Evolutionary conservation across 2,888 invertebrate genomes (phyloP).

Genomic region (Cabera pusaria): DNA sequence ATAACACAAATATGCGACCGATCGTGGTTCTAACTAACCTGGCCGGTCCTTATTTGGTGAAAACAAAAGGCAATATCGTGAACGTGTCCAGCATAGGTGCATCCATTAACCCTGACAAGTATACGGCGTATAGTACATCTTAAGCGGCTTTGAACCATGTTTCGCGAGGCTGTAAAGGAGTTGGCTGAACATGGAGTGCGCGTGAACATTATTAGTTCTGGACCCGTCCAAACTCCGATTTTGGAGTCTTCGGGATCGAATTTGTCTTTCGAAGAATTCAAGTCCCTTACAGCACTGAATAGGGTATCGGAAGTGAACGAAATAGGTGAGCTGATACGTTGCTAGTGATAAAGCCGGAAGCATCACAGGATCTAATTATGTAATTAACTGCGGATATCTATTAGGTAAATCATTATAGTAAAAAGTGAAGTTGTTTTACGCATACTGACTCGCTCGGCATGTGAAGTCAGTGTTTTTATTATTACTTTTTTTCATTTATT

Average conservation of each 20-base stretch:
- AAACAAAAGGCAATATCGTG: slow-evolving; percentile 40
- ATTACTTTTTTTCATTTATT: too few species aligned
- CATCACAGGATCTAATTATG: too few species aligned
- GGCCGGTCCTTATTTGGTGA: slow-evolving; percentile 29
- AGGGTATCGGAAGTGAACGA: slow-evolving; percentile 23
- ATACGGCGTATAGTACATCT: slow-evolving; percentile 83
- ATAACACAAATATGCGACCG: slow-evolving; percentile 34
- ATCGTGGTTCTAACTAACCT: slow-evolving; percentile 25
- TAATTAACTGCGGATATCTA: too few species aligned
- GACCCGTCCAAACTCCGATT: slow-evolving; percentile 81
- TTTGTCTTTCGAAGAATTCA: slow-evolving; percentile 8
- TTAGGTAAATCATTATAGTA: too few species aligned
- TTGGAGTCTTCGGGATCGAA: slow-evolving; percentile 41
- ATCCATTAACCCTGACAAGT: slow-evolving; percentile 4
- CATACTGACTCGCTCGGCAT: too few species aligned
- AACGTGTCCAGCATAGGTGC: slow-evolving; percentile 30
- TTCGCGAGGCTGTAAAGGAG: slow-evolving; percentile 85
- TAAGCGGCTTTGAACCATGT: slow-evolving; percentile 90
- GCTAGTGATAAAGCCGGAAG: slow-evolving; percentile 26
- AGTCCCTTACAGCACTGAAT: slow-evolving; percentile 8
- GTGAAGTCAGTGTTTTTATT: too few species aligned
- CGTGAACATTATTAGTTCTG: slow-evolving; percentile 89
- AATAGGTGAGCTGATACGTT: slow-evolving; percentile 22
- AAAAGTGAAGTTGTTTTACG: too few species aligned
- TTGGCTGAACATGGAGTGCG: slow-evolving; percentile 81